Conservation (phyloP, 2,113 vertebrate genomes). For the Spea bombifrons region DNA sequence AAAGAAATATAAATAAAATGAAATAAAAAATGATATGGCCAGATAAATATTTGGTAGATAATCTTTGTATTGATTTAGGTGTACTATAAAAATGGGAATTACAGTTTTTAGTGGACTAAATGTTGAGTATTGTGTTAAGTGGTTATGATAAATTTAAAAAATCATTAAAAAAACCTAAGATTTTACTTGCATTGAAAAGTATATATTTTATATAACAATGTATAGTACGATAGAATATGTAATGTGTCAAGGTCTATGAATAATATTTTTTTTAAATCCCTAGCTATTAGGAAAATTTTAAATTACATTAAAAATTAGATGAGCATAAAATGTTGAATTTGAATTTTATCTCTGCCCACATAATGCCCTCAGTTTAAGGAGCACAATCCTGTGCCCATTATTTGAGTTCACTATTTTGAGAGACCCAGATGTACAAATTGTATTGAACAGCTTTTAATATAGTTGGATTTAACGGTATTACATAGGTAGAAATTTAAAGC, state of each 20-base stretch:
- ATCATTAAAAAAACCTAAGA: no score
- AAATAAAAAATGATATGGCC: no score
- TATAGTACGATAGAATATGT: neutral
- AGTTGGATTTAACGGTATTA: neutral
- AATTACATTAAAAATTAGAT: neutral
- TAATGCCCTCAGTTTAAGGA: neutral
- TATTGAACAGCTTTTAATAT: neutral
- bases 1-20: no score
- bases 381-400: neutral
- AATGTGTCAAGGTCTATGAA: neutral
- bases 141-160: no score
- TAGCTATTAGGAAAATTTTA: neutral
- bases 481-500: neutral
- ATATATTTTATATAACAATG: no score
- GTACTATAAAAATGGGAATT: no score
- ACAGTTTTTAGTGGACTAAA: no score
- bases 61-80: no score
- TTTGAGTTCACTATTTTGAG: neutral
- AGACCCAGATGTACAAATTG: neutral
- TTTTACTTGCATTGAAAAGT: no score
- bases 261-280: neutral
- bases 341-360: neutral
- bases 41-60: no score
- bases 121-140: no score
- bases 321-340: constrained; percentile 4